Evolutionary conservation across 1,140 invertebrate species (phyloP).

Genomic region (Heterodera carotae): DNA sequence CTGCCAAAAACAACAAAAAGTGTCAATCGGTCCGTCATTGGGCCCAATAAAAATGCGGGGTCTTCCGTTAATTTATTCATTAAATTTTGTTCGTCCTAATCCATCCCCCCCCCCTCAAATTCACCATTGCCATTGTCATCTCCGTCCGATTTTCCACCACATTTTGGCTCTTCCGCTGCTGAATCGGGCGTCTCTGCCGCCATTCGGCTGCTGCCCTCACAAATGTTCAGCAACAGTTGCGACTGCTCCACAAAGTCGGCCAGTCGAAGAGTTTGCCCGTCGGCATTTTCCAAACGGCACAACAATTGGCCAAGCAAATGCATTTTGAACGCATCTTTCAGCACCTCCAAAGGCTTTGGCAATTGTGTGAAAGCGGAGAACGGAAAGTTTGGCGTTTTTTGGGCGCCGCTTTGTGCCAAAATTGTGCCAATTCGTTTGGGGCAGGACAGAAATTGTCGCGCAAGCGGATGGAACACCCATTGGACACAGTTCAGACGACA

Average conservation of each 20-base stretch:
- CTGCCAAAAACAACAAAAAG: not conserved
- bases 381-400: conserved; percentile 41
- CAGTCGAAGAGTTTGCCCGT: conserved; percentile 33
- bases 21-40: too few relatives aligned
- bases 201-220: not conserved
- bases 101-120: too few relatives aligned
- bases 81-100: not conserved
- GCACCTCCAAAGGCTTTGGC: conserved; percentile 56
- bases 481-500: conserved; percentile 38
- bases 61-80: not conserved
- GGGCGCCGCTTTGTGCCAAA: conserved; percentile 27
- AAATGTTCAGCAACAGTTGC: conserved; percentile 56
- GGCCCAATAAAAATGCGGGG: too few relatives aligned
- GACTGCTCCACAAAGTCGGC: conserved; percentile 63
- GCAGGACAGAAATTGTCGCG: conserved; percentile 52
- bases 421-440: conserved; percentile 19
- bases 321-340: conserved; percentile 61
- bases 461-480: conserved; percentile 61
- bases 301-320: conserved; percentile 54
- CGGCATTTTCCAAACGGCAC: conserved; percentile 39
- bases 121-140: not conserved
- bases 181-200: not conserved
- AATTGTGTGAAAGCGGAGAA: conserved; percentile 29
- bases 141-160: not conserved
- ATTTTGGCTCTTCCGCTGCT: conserved; percentile 1